Percentiles rank a stretch among this genome's conserved stretches.
Evolutionary conservation across 2,888 invertebrate genomes (phyloP).

Genomic region (Allygus modestus): DNA sequence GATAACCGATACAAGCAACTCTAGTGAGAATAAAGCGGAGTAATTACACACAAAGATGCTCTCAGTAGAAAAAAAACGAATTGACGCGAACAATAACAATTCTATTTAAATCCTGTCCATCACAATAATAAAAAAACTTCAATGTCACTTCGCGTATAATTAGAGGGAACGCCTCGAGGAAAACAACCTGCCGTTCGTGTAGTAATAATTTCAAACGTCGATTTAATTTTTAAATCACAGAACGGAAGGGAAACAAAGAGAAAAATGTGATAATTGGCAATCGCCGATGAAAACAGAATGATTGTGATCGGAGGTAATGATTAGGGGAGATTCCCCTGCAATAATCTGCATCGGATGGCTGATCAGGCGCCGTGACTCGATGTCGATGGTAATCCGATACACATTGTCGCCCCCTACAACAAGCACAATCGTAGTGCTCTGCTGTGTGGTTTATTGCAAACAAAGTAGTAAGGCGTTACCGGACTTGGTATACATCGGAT

Average conservation of each 20-base stretch:
- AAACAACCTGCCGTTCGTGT: background rate
- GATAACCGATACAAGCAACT: too few relatives aligned
- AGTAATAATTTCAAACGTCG: background rate
- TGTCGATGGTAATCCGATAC: conserved; percentile 1
- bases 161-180: conserved; percentile 15
- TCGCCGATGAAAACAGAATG: conserved; percentile 18
- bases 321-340: conserved; percentile 3
- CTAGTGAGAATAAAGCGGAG: too few relatives aligned
- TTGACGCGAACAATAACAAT: too few relatives aligned
- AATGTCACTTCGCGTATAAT: conserved; percentile 8
- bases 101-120: background rate
- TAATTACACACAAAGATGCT: too few relatives aligned
- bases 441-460: too few relatives aligned
- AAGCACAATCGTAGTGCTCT: too few relatives aligned
- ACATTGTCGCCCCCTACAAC: too few relatives aligned
- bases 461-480: too few relatives aligned
- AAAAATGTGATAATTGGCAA: conserved; percentile 34
- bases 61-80: too few relatives aligned
- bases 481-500: too few relatives aligned
- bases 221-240: conserved; percentile 2
- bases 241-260: background rate
- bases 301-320: conserved; percentile 9
- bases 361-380: background rate
- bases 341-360: conserved; percentile 21
- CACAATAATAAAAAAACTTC: too few relatives aligned